These are phyloP conservation scores for Drosophila parthenogenetica DNA, from an alignment of 2,888 invertebrate species.

Conservation along the genomic window DNA sequence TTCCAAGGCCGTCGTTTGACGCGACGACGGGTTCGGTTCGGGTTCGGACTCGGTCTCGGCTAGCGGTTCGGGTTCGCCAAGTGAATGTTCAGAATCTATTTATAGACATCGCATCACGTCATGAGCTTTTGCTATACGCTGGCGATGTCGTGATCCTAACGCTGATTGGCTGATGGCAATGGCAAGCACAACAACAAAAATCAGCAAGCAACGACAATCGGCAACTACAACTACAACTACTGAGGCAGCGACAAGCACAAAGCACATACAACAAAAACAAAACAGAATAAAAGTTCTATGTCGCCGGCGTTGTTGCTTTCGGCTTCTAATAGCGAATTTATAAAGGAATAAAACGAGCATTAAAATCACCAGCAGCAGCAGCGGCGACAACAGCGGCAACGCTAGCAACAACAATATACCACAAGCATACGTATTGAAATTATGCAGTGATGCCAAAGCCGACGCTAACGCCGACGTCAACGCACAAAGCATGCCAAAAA, in stretches of 20 bases:
- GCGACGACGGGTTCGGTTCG: constrained; percentile 32
- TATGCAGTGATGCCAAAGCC: constrained; percentile 48
- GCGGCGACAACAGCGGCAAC: constrained; percentile 25
- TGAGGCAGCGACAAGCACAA: constrained; percentile 50
- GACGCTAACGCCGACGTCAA: constrained; percentile 25
- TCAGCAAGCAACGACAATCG: constrained; percentile 36
- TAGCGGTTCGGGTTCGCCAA: constrained; percentile 50
- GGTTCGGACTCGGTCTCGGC: constrained; percentile 35
- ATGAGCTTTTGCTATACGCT: constrained; percentile 45
- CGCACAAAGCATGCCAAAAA: constrained; percentile 63
- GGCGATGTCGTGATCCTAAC: constrained; percentile 58
- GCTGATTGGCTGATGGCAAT: constrained; percentile 55
- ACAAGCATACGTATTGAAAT: constrained; percentile 52
- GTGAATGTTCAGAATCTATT: constrained; percentile 70
- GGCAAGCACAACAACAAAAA: constrained; percentile 45
- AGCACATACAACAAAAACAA: constrained; percentile 46
- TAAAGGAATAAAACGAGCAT: constrained; percentile 75
- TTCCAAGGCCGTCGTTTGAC: constrained; percentile 58
- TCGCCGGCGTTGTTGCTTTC: constrained; percentile 62
- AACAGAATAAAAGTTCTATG: constrained; percentile 61
- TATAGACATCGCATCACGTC: constrained; percentile 65
- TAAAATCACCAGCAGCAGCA: constrained; percentile 53
- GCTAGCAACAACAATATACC: constrained; percentile 21
- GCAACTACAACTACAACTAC: constrained; percentile 55
- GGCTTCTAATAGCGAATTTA: constrained; percentile 71